Evolutionary conservation across 1,140 invertebrate genomes (phyloP), one percentile per base, ranked within the genome.

Genomic region (Brachionus rubens): DNA sequence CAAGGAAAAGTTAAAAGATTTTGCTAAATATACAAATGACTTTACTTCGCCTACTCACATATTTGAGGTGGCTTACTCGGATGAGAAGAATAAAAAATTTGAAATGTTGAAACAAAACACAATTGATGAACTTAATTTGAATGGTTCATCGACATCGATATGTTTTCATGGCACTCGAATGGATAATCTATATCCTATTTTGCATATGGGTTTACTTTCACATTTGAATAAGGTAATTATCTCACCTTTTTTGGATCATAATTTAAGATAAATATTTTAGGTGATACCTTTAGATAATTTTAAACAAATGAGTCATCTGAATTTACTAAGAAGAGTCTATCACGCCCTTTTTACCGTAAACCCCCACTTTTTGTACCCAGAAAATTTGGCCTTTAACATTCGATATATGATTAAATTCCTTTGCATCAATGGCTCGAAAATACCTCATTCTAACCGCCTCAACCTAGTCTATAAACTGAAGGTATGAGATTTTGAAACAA

Each of bases 161-260:
- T 91, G 90, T 12, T 92, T 89, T 80, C 90, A 92, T 84, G 91
- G 91, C 26, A 91, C 90, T 82, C 86, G 89, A 77, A 82, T 91
- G 68, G 90, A 91, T 82, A 91, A 91, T 83, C 91, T 91, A 82
- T 89, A 91, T 85, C 90, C 90, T 0, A 91, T 92, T 77, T 81
- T 91, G 41, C 88, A 91, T 82, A 89, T 90, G 84, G 91, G 91
- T 30, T 83, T 92, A 70, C 89, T 91, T 78, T 88, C 89, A 78
- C 89, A 89, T 82, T 87, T 91, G 83, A 91, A 89, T 81, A 91
- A 91, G 86, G 90, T 91, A 85, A 80, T 62, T n/a, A n/a, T 77
- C 9, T 12, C 24, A 43, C 76, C 75, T 75, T 68, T 78, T 77
- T 79, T 47, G 79, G 19, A 7, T 12, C 26, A 16, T 40, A 59